Evolutionary conservation across 2,797 vertebrate genomes (phyloP), one percentile per base, ranked within the genome.

Genomic region (Heterohyrax brucei): DNA sequence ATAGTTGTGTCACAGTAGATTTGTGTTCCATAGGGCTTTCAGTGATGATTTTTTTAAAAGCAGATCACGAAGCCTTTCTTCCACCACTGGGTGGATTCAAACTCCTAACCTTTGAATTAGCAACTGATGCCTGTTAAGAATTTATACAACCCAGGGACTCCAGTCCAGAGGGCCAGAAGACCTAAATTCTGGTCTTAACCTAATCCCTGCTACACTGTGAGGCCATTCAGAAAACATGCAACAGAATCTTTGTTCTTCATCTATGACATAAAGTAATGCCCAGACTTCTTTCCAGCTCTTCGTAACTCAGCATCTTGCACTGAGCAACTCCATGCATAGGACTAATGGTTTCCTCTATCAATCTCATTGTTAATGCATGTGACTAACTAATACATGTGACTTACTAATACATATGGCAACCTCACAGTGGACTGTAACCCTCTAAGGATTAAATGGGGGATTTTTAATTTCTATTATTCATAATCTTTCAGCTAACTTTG

Each of bases 401-500:
- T 82, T 16, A 44, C 28, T 8, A 75, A 61, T n/a, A 39, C 13
- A 12, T 0, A 2, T 3, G 3, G 48, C 13, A 90, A 90, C 33
- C 4, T 18, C 48, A 19, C 79, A 50, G 66, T 1, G 24, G 30
- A 56, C 50, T 33, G 14, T 87, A 96, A 95, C 81, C 91, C 75
- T 81, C 95, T 95, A 75, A 7, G 81, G 93, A 95, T 95, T 81
- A 93, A 93, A 82, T 46, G 66, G 50, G 16, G 72, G 96, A 95
- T 96, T 96, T 96, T 93, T 90, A 75, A 78, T 95, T 97, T 96
- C 94, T 73, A 10, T 93, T 95, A 97, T 96, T 96, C 97, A 95
- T 97, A 97, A 97, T 86, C 93, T 97, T 98, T 97, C 81, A 89
- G 86, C 94, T 93, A 96, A 93, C 92, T 93, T 97, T 93, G 89